Base-by-base conservation (phyloP, 2,113 vertebrate genomes). In the Cebus imitator region DNA sequence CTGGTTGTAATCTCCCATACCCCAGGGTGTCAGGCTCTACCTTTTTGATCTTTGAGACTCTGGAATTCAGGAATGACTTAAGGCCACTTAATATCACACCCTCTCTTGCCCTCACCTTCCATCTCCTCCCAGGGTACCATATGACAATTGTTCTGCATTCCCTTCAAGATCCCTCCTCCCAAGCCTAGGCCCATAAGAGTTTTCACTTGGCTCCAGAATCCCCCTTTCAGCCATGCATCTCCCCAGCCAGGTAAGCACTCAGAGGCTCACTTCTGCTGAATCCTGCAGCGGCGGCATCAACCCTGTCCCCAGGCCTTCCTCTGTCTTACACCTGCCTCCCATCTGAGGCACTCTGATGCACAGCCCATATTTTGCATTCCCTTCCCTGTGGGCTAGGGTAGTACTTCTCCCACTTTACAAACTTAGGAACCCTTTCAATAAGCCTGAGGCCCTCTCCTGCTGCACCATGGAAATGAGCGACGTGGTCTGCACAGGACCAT, bases 311-410 rank as follows among this genome's bases (percentile, higher is more conserved):
- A 3, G 20, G 37, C 68, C 8, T 21, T 64, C n/a, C 7, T 11
- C 5, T 4, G 8, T 11, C 55, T 8, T 1, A 3, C 40, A 57
- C 4, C 43, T 37, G 2, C 8, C 13, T 57, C 16, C 16, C 23
- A 23, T 27, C 9, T 2, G 25, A 68, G 37, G 48, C 6, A 25
- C 30, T 68, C 11, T 30, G 11, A 17, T 8, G 17, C 43, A 4
- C 57, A 84, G 70, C 23, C 17, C 23, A 23, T 61, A 66, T 23
- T 55, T 20, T 78, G 50, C 17, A 58, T 16, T 37, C 30, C 21
- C 43, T 9, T 87, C 21, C 5, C 45, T 23, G n/a, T 64, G 73
- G 25, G 43, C n/a, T 43, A 23, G 45, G 27, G 35, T n/a, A 88
- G 50, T 11, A 25, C 43, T 61, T 23, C 52, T 87, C 83, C 30